A percentile compares a stretch with the other conserved stretches of the same genome.
phyloP scores from a whole-genome alignment of 2,797 vertebrate genomes.

The Coregonus suidteri region DNA sequence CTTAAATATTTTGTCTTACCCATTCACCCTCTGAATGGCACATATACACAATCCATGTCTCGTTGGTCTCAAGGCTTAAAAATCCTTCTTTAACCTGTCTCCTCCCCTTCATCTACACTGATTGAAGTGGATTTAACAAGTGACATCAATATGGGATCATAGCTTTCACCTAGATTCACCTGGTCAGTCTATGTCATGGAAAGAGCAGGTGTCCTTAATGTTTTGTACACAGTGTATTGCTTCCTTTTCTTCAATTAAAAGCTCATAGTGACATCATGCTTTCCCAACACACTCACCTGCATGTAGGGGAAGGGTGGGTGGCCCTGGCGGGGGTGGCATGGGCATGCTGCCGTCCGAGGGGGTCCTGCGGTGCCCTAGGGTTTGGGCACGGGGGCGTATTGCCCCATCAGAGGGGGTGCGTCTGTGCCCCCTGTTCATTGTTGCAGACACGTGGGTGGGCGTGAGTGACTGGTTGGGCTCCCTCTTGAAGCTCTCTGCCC shows the following conservation, averaged over 20 bases:
- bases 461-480: slow-evolving; percentile 90
- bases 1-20: too few species aligned
- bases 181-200: too few species aligned
- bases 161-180: too few species aligned
- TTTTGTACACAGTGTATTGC: too few species aligned
- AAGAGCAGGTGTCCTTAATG: too few species aligned
- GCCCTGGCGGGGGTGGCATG: slow-evolving; percentile 67
- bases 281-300: slow-evolving; percentile 60
- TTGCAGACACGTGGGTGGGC: slow-evolving; percentile 84
- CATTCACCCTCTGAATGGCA: too few species aligned
- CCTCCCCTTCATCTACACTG: too few species aligned
- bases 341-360: slow-evolving; percentile 83
- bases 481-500: slow-evolving; percentile 89
- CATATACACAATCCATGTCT: too few species aligned
- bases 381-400: slow-evolving; percentile 79
- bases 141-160: too few species aligned
- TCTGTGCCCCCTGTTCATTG: slow-evolving; percentile 81
- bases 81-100: too few species aligned
- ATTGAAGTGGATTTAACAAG: too few species aligned
- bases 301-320: slow-evolving; percentile 21
- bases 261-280: neutral
- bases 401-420: slow-evolving; percentile 87
- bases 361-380: slow-evolving; percentile 75
- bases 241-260: neutral
- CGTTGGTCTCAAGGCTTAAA: too few species aligned